Evolutionary conservation across 1,140 invertebrate species (phyloP), one percentile per base, ranked within the genome.

Genomic region (Xylocopa sonorina): DNA sequence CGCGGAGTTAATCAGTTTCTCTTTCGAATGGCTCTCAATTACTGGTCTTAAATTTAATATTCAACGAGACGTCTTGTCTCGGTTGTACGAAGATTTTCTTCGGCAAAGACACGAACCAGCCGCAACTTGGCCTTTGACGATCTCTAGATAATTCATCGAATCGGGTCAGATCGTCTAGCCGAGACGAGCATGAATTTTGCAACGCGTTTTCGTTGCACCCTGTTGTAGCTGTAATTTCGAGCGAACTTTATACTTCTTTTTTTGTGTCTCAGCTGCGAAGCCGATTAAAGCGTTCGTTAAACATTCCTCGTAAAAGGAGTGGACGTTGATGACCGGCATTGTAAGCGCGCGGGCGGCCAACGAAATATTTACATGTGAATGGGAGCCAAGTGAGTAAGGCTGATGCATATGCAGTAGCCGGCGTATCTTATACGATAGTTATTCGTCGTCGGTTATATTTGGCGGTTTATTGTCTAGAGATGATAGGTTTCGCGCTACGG

Each of bases 321-420:
- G 29, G 29, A 32, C 38, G 41, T 46, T 38, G 32, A 32, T 43
- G 43, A 12, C 16, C 14, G 41, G 12, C 24, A 58, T 58, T 60
- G 53, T 72, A 14, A n/a, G 14, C 27, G 16, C 60, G 32, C 60
- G 18, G 16, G 14, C 27, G 16, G 50, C 24, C 34, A 6, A 24
- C 27, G 29, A 9, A 75, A 27, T 48, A 76, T 76, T 76, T 76
- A 76, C 73, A 76, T 76, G 24, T 18, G 73, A 76, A 76, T 76
- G 10, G 73, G 27, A 46, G 18, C 18, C 34, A 76, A 67, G 62
- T 14, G 38, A 57, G 43, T 27, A 27, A 12, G 34, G 24, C 14
- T 50, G 72, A 76, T 76, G 73, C 62, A 76, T 76, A 76, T 76
- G 73, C 73, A 76, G 21, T 27, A 55, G 27, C 5, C 18, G 57